phyloP scores from a whole-genome alignment of 1,140 invertebrate species.

The Tetranychus urticae region DNA sequence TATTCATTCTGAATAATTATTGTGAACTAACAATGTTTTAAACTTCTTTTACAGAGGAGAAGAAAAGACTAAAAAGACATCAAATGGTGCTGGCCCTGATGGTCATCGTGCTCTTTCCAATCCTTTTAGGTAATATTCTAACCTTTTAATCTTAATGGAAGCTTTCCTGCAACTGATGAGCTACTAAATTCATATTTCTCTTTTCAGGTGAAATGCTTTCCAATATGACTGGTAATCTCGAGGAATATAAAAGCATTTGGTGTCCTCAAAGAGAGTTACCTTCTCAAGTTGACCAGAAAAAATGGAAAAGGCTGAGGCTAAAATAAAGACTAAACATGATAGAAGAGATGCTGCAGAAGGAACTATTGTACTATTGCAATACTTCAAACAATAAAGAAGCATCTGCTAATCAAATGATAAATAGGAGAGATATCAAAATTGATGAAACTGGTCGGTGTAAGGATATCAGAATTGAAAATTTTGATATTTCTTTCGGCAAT shows the following conservation, averaged over 20 bases:
- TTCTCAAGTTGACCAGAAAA: slow-evolving; percentile 78
- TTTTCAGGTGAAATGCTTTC: background rate
- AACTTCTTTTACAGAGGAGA: background rate
- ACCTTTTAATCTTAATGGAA: slow-evolving; percentile 7
- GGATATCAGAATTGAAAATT: slow-evolving; percentile 94
- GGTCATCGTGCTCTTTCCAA: background rate
- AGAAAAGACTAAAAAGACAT: background rate
- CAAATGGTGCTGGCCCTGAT: slow-evolving; percentile 22
- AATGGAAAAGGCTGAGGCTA: slow-evolving; percentile 89
- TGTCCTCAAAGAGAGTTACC: slow-evolving; percentile 49
- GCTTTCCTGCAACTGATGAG: no score
- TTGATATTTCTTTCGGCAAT: slow-evolving; percentile 90
- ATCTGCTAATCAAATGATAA: slow-evolving; percentile 32
- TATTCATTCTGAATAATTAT: background rate
- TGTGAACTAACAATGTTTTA: background rate
- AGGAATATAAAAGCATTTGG: slow-evolving; percentile 56
- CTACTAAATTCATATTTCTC: slow-evolving; percentile 12
- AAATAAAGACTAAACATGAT: slow-evolving; percentile 74
- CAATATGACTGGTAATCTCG: background rate
- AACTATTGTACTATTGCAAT: no score
- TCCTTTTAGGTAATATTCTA: background rate
- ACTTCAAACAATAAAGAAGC: slow-evolving; percentile 11
- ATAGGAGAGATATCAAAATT: slow-evolving; percentile 70
- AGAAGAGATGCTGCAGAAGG: slow-evolving; percentile 29
- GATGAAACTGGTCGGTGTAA: slow-evolving; percentile 67